Evolutionary conservation across 2,888 invertebrate genomes (phyloP).

Genomic region (Idaea biselata): DNA sequence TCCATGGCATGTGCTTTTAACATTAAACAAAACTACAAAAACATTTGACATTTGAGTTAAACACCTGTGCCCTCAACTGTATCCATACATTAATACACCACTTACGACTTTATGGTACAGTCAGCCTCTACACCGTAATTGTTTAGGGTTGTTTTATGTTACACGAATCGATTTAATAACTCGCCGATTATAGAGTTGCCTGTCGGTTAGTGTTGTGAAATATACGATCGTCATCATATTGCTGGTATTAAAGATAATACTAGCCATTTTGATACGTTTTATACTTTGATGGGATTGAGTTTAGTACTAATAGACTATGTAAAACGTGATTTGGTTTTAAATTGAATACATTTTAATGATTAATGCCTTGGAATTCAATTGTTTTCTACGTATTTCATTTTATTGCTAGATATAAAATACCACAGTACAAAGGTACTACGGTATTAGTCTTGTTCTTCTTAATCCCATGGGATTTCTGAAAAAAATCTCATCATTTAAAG

Average conservation of each 20-base stretch:
- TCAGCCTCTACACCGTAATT: constrained; percentile 59
- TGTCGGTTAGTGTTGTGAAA: constrained; percentile 2
- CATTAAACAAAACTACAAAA: neutral
- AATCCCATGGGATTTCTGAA: too few relatives aligned
- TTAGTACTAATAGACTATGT: neutral
- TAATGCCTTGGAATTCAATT: neutral
- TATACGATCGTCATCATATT: neutral
- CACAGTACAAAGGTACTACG: too few relatives aligned
- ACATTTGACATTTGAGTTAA: neutral
- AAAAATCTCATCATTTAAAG: too few relatives aligned
- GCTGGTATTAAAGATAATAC: neutral
- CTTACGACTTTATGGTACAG: constrained; percentile 61
- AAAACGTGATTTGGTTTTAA: neutral
- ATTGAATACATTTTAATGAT: neutral
- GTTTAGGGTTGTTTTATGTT: constrained; percentile 69
- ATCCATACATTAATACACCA: constrained; percentile 52
- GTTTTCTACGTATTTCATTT: neutral
- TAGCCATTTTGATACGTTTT: neutral
- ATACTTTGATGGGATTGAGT: neutral
- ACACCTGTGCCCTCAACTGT: constrained; percentile 17
- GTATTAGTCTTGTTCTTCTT: too few relatives aligned
- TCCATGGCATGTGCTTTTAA: too few relatives aligned
- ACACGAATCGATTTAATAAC: constrained; percentile 43
- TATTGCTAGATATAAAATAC: neutral
- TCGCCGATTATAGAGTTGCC: constrained; percentile 35